Percentiles rank a stretch among this genome's conserved stretches.
phyloP scores from a whole-genome alignment of 1,140 invertebrate genomes.

The Heliothis virescens region DNA sequence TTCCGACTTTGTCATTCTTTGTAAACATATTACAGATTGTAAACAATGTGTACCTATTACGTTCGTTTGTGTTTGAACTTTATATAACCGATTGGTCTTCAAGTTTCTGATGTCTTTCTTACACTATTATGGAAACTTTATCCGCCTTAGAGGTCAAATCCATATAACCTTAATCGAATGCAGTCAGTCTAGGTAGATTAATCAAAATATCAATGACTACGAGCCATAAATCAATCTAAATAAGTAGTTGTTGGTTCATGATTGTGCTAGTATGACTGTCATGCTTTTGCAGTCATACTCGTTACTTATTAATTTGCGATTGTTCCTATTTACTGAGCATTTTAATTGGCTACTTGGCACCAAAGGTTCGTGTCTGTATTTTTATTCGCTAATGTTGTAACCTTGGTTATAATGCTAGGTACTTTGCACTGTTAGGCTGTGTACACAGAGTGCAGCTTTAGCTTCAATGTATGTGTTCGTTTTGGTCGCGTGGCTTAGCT shows the following conservation, averaged over 20 bases:
- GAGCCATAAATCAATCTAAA: constrained; percentile 6
- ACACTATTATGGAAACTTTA: not conserved
- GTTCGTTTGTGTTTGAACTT: not conserved
- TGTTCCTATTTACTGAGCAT: constrained; percentile 43
- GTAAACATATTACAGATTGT: not conserved
- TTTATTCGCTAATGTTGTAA: constrained; percentile 45
- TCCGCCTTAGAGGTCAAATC: constrained; percentile 4
- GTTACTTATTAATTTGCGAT: constrained; percentile 29
- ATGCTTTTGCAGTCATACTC: constrained; percentile 8
- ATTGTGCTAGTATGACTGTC: not conserved
- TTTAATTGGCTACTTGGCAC: constrained; percentile 45
- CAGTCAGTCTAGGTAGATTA: not conserved
- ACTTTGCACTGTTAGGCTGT: constrained; percentile 33
- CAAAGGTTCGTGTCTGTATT: constrained; percentile 37
- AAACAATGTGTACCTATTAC: not conserved
- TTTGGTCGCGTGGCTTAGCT: not conserved
- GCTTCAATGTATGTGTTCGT: not conserved
- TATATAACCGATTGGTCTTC: too few relatives aligned
- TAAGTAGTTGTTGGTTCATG: not conserved
- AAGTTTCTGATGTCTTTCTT: not conserved
- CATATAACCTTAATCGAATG: constrained; percentile 3
- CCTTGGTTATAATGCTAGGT: constrained; percentile 47
- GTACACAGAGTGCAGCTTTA: not conserved
- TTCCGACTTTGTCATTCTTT: not conserved
- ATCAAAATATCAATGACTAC: constrained; percentile 10